Evolutionary conservation across 2,797 vertebrate genomes (phyloP).

Genomic region (Lutjanus campechanus): DNA sequence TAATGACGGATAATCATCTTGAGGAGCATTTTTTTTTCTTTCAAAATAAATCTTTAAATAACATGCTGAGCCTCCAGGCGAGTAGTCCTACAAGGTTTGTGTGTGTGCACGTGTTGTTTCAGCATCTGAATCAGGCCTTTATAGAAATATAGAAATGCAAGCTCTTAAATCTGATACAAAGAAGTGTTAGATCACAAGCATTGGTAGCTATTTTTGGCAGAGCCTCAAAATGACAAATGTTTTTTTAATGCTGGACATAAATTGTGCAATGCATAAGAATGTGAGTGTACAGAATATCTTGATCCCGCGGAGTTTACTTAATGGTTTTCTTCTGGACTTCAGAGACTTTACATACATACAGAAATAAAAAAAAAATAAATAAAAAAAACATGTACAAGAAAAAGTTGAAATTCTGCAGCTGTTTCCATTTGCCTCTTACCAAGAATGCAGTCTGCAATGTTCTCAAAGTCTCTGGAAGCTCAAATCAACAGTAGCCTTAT

Average conservation of each 20-base stretch:
- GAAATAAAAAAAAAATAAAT: background rate
- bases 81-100: slow-evolving; percentile 9
- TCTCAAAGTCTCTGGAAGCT: background rate
- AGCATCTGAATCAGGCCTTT: slow-evolving; percentile 4
- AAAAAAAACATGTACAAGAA: slow-evolving; percentile 2
- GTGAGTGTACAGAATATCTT: background rate
- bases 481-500: no score
- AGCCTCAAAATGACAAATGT: slow-evolving; percentile 14
- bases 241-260: slow-evolving; percentile 9
- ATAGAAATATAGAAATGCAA: background rate
- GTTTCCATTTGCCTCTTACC: background rate
- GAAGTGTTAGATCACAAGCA: background rate
- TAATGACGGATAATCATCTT: slow-evolving; percentile 79
- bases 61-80: slow-evolving; percentile 32
- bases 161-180: slow-evolving; percentile 10
- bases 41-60: slow-evolving; percentile 84
- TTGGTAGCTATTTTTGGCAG: slow-evolving; percentile 5
- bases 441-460: background rate
- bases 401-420: slow-evolving; percentile 7
- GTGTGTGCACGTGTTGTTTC: slow-evolving; percentile 13
- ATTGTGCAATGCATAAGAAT: slow-evolving; percentile 7
- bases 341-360: background rate
- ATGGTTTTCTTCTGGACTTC: background rate
- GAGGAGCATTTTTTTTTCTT: slow-evolving; percentile 66
- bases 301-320: background rate